Evolutionary conservation across 2,888 invertebrate species (phyloP).

Genomic region (Ichneumoninae sp.): DNA sequence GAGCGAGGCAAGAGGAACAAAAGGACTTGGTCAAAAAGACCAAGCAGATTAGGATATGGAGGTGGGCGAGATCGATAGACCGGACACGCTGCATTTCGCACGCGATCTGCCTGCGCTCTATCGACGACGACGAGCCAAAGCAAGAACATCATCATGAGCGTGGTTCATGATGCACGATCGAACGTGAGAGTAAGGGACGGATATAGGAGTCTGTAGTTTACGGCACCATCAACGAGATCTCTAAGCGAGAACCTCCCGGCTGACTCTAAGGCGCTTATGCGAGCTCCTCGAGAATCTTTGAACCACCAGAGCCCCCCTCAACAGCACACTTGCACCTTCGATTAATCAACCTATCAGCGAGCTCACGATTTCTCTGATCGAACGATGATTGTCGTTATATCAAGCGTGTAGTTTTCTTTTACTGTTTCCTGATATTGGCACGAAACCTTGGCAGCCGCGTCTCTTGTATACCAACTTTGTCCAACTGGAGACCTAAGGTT

Average conservation of each 20-base stretch:
- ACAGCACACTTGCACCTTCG: background rate
- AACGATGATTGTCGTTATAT: background rate
- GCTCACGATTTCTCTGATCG: background rate
- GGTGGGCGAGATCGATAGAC: slow-evolving; percentile 8
- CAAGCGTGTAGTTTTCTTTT: background rate
- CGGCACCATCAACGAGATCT: slow-evolving; percentile 11
- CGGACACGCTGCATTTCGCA: slow-evolving; percentile 69
- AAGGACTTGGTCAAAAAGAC: background rate
- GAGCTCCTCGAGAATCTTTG: background rate
- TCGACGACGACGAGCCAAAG: background rate
- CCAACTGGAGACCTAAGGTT: background rate
- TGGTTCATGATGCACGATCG: background rate
- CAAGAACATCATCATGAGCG: background rate
- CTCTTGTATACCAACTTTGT: background rate
- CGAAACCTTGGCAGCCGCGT: too few species aligned
- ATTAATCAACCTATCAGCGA: slow-evolving; percentile 24
- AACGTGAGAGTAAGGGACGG: background rate
- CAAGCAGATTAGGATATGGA: background rate
- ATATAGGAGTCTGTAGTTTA: slow-evolving; percentile 6
- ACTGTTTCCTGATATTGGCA: background rate
- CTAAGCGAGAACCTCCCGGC: background rate
- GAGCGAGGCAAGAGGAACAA: background rate
- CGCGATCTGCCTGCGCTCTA: slow-evolving; percentile 65
- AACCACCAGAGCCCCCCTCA: background rate
- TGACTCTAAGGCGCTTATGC: slow-evolving; percentile 3